phyloP scores from a whole-genome alignment of 2,113 vertebrate genomes.

The Salvelinus namaycush region DNA sequence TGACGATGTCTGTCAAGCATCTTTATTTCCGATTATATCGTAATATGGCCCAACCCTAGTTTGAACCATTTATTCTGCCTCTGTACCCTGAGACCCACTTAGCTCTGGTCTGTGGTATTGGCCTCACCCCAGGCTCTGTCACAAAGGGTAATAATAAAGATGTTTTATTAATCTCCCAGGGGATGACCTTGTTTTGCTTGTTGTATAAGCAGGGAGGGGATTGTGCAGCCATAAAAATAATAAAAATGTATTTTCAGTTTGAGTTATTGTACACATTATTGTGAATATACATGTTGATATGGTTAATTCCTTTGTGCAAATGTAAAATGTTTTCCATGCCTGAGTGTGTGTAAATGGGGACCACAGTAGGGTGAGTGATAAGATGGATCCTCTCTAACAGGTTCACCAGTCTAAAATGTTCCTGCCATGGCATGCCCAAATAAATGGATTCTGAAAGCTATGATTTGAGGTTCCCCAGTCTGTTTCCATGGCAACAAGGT shows the following conservation, averaged over 20 bases:
- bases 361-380: constrained; percentile 12
- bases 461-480: constrained; percentile 33
- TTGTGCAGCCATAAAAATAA: no score
- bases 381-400: constrained; percentile 11
- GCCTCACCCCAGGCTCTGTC: no score
- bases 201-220: no score
- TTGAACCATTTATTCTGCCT: no score
- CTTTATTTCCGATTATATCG: no score
- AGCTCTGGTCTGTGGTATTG: no score
- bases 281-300: not conserved
- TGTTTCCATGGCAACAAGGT: constrained; percentile 69
- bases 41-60: no score
- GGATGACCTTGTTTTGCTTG: not conserved
- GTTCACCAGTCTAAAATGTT: constrained; percentile 8
- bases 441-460: constrained; percentile 42
- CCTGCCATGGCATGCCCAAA: constrained; percentile 38
- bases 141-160: not conserved
- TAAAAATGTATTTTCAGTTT: no score
- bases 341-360: not conserved
- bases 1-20: no score
- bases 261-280: not conserved
- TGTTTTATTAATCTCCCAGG: constrained; percentile 7
- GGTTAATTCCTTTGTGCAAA: not conserved
- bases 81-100: no score
- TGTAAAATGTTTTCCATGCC: not conserved